phyloP scores from a whole-genome alignment of 1,140 invertebrate genomes.

The Ridgeia piscesae region DNA sequence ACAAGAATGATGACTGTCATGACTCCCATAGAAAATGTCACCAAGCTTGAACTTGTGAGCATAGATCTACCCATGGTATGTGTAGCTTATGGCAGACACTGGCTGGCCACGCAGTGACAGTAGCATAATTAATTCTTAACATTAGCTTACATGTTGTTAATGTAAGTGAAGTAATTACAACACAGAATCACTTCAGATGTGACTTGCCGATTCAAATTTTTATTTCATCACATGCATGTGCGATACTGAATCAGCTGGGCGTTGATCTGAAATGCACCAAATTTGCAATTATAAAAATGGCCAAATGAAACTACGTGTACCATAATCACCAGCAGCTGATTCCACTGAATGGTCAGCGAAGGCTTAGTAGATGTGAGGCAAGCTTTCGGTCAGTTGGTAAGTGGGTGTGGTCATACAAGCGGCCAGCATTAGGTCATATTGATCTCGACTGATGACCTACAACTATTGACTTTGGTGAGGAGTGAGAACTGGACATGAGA shows the following conservation, averaged over 20 bases:
- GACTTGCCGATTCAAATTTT: neutral
- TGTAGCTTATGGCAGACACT: too few species aligned
- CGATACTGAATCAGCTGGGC: neutral
- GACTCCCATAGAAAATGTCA: neutral
- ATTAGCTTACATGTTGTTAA: neutral
- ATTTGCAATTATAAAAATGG: neutral
- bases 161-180: neutral
- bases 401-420: neutral
- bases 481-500: neutral
- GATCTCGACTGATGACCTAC: neutral
- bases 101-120: neutral
- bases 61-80: too few species aligned
- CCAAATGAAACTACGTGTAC: neutral
- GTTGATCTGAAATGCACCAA: neutral
- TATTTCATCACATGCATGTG: neutral
- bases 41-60: neutral
- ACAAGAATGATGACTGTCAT: too few species aligned
- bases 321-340: neutral
- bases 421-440: neutral
- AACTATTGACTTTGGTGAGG: neutral
- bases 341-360: neutral
- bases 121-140: neutral
- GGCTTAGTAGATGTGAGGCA: too few species aligned
- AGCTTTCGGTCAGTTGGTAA: neutral
- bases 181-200: neutral